phyloP scores from a whole-genome alignment of 2,113 vertebrate genomes.

The Oncorhynchus masou region DNA sequence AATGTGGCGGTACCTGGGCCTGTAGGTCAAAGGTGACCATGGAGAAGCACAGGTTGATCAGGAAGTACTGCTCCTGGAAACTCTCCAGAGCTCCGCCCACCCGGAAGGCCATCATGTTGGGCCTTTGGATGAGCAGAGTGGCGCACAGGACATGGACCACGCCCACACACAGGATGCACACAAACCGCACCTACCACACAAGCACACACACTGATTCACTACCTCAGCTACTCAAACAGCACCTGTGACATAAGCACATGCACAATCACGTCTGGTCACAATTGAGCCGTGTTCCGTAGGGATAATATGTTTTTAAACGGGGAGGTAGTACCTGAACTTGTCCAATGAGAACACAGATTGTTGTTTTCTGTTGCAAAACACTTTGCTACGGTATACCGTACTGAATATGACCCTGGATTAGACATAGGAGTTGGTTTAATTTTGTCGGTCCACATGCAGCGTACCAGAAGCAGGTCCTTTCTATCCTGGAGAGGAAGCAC shows the following conservation, averaged over 20 bases:
- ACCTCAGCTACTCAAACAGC: background rate
- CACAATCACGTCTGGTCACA: too few species aligned
- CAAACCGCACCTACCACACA: constrained; percentile 74
- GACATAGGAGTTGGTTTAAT: background rate
- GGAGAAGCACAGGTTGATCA: constrained; percentile 83
- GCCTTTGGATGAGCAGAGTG: constrained; percentile 69
- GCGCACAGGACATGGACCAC: constrained; percentile 73
- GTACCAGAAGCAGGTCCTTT: constrained; percentile 62
- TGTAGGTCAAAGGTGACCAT: constrained; percentile 88
- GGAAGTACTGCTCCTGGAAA: constrained; percentile 80
- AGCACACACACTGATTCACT: background rate
- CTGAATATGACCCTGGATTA: background rate
- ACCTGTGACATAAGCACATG: background rate
- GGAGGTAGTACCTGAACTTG: too few species aligned
- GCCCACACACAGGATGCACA: constrained; percentile 75
- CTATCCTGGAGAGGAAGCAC: constrained; percentile 63
- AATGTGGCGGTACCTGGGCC: constrained; percentile 75
- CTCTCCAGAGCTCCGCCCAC: constrained; percentile 83
- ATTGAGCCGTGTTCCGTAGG: too few species aligned
- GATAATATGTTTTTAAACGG: too few species aligned
- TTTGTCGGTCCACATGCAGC: constrained; percentile 1
- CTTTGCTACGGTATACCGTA: too few species aligned
- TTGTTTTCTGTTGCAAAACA: too few species aligned
- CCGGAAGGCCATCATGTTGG: constrained; percentile 85
- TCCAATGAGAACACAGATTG: too few species aligned